phyloP scores from a whole-genome alignment of 92 coral and sea anemone genomes.

The Blastomussa wellsi region DNA sequence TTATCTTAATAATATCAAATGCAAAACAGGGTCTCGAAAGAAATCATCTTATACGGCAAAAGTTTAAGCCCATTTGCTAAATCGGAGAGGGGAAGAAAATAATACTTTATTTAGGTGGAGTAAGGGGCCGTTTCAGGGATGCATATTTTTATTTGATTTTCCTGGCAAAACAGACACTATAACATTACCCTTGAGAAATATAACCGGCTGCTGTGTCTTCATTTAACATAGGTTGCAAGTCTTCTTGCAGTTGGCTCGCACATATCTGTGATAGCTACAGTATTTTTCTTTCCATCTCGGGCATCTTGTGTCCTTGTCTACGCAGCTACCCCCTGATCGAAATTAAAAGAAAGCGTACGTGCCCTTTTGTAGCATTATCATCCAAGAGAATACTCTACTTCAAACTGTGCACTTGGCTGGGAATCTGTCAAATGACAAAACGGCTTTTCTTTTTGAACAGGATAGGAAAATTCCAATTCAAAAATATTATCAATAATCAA shows the following conservation, averaged over 20 bases:
- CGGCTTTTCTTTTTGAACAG: not conserved
- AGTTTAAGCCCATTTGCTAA: no score
- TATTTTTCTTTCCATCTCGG: constrained; percentile 42
- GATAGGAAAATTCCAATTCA: not conserved
- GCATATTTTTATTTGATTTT: not conserved
- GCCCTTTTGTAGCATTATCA: not conserved
- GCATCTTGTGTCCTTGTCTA: constrained; percentile 51
- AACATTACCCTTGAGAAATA: not conserved
- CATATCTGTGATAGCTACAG: constrained; percentile 51
- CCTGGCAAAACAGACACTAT: not conserved
- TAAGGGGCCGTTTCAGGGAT: no score
- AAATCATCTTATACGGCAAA: no score
- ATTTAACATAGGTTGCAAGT: constrained; percentile 57
- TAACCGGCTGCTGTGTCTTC: not conserved
- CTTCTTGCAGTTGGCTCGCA: constrained; percentile 63
- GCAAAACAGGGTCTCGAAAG: no score
- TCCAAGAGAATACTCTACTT: not conserved
- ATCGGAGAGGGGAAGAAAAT: no score
- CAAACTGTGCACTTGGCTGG: not conserved
- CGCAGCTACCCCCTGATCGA: constrained; percentile 27
- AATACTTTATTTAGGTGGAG: no score
- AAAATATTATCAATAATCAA: no score
- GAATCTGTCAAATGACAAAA: not conserved
- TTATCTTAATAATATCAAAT: no score
- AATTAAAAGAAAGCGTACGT: not conserved